Evolutionary conservation across 2,888 invertebrate species (phyloP).

Genomic region (Diabrotica balteata): DNA sequence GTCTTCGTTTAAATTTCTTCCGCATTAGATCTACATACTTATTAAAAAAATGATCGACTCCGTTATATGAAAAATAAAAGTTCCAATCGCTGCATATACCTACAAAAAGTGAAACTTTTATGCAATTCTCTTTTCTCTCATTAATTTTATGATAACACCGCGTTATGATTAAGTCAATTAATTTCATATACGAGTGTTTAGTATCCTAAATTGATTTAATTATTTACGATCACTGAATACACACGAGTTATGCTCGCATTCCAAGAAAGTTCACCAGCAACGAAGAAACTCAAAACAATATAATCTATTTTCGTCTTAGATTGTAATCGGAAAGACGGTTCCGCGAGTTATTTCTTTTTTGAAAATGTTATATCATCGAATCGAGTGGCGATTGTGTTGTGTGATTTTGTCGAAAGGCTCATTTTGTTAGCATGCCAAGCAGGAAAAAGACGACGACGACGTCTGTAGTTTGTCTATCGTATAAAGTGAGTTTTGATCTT

Average conservation of each 20-base stretch:
- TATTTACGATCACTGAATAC: slow-evolving; percentile 55
- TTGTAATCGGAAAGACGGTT: slow-evolving; percentile 9
- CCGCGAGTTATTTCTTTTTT: slow-evolving; percentile 19
- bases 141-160: slow-evolving; percentile 10
- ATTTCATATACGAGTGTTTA: slow-evolving; percentile 9
- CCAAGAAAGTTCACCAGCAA: slow-evolving; percentile 38
- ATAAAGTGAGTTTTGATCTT: slow-evolving; percentile 48
- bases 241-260: slow-evolving; percentile 28
- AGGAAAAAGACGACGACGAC: slow-evolving; percentile 38
- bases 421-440: slow-evolving; percentile 42
- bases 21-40: no score
- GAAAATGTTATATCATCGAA: slow-evolving; percentile 35
- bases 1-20: no score
- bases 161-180: slow-evolving; percentile 23
- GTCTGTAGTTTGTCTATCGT: slow-evolving; percentile 52
- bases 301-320: slow-evolving; percentile 23
- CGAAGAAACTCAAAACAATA: slow-evolving; percentile 16
- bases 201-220: slow-evolving; percentile 42
- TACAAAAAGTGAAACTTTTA: slow-evolving; percentile 24
- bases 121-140: slow-evolving; percentile 21
- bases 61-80: slow-evolving; percentile 8
- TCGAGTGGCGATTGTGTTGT: slow-evolving; percentile 12
- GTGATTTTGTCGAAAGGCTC: slow-evolving; percentile 26
- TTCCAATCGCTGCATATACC: no score
- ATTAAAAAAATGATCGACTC: not conserved